phyloP scores from a whole-genome alignment of 1,140 invertebrate genomes.

The Trichonephila inaurata region DNA sequence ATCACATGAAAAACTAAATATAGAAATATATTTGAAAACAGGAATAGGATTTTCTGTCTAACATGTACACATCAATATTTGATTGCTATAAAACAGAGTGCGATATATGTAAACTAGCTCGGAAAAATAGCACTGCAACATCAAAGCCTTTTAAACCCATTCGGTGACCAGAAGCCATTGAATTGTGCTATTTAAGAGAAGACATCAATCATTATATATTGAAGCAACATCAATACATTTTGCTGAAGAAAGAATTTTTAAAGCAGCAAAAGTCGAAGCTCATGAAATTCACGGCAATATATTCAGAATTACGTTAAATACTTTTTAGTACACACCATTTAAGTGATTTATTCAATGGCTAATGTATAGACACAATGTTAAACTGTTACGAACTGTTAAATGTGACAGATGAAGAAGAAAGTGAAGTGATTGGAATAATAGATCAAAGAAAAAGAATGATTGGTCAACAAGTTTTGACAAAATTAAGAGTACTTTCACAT shows the following conservation, averaged over 20 bases:
- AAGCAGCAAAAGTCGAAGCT: constrained; percentile 47
- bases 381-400: not conserved
- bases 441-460: no score
- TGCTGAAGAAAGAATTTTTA: constrained; percentile 42
- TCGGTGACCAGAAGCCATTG: constrained; percentile 71
- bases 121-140: constrained; percentile 56
- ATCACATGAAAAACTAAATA: constrained; percentile 67
- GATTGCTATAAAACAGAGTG: constrained; percentile 52
- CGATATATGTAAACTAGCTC: constrained; percentile 51
- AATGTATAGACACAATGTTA: not conserved
- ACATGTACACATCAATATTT: constrained; percentile 59
- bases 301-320: not conserved
- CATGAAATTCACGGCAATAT: constrained; percentile 46
- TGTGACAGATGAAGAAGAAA: not conserved
- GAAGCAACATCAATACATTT: constrained; percentile 55
- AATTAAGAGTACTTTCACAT: no score
- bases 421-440: no score
- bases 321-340: constrained; percentile 24
- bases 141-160: constrained; percentile 74
- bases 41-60: constrained; percentile 53
- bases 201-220: constrained; percentile 38
- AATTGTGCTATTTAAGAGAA: constrained; percentile 46
- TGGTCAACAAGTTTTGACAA: no score
- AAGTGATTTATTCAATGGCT: not conserved
- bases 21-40: constrained; percentile 59